Evolutionary conservation across 2,113 vertebrate species (phyloP).

Genomic region (Pseudois nayaur): DNA sequence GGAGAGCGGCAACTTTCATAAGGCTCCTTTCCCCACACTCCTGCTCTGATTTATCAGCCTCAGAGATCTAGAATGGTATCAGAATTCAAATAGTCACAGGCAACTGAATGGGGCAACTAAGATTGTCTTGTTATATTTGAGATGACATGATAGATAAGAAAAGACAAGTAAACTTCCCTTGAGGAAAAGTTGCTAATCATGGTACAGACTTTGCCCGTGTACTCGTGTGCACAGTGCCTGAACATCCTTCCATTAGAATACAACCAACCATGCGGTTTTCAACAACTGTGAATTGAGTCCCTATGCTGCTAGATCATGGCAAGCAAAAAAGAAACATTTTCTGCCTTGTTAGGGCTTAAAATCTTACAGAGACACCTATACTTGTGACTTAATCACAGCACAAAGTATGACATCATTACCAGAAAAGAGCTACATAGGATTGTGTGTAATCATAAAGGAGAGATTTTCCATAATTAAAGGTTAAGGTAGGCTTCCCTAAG

Average conservation of each 20-base stretch:
- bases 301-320: neutral
- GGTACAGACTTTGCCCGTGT: neutral
- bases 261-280: neutral
- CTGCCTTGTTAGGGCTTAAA: neutral
- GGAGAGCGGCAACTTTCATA: neutral
- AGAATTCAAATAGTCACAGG: neutral
- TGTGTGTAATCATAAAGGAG: neutral
- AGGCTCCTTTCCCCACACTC: neutral
- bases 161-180: neutral
- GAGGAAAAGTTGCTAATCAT: neutral
- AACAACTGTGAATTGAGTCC: neutral
- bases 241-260: neutral
- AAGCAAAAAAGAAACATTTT: neutral
- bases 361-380: neutral
- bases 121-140: neutral
- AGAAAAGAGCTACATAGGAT: neutral
- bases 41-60: neutral
- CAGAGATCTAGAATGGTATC: neutral
- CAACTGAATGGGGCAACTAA: neutral
- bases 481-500: neutral
- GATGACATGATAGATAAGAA: neutral
- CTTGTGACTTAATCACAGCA: neutral
- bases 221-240: neutral
- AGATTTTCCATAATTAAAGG: neutral
- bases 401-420: neutral